These are phyloP conservation scores for Eupleurogrammus muticus DNA, from an alignment of 2,797 vertebrate genomes.

Conservation along the genomic window DNA sequence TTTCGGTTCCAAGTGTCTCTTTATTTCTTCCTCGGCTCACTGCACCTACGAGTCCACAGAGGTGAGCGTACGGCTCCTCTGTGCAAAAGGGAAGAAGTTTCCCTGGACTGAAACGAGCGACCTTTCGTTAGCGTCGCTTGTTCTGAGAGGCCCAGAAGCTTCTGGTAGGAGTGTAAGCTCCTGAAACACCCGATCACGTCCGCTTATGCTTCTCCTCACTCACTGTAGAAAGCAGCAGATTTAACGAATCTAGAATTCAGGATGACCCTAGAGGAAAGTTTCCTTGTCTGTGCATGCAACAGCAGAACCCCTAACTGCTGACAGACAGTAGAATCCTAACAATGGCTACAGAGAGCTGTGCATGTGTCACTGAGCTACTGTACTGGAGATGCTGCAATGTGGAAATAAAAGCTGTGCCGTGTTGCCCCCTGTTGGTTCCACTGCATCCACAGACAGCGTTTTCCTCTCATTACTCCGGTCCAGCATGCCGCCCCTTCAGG, in stretches of 20 bases:
- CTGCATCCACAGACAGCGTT: background rate
- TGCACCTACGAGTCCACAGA: background rate
- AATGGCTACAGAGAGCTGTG: background rate
- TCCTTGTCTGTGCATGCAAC: too few species aligned
- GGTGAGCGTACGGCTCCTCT: background rate
- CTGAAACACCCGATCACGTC: background rate
- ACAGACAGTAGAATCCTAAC: background rate
- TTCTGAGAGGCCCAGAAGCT: background rate
- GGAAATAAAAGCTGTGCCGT: slow-evolving; percentile 20
- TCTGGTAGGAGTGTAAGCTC: background rate
- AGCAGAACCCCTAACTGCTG: background rate
- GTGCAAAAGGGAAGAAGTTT: background rate
- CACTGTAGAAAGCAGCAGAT: background rate
- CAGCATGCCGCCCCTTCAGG: background rate
- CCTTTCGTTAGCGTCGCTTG: slow-evolving; percentile 7
- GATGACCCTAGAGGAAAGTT: background rate
- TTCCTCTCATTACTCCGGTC: background rate
- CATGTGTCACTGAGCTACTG: background rate
- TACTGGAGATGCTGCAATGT: background rate
- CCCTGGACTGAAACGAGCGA: background rate
- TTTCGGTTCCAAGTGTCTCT: slow-evolving; percentile 21
- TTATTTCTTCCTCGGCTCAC: slow-evolving; percentile 6
- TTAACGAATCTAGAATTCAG: background rate
- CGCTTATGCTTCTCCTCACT: background rate
- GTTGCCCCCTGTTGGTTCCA: slow-evolving; percentile 66